Base-by-base conservation (phyloP, 1,140 invertebrate genomes). In the Zaprionus gabonicus region DNA sequence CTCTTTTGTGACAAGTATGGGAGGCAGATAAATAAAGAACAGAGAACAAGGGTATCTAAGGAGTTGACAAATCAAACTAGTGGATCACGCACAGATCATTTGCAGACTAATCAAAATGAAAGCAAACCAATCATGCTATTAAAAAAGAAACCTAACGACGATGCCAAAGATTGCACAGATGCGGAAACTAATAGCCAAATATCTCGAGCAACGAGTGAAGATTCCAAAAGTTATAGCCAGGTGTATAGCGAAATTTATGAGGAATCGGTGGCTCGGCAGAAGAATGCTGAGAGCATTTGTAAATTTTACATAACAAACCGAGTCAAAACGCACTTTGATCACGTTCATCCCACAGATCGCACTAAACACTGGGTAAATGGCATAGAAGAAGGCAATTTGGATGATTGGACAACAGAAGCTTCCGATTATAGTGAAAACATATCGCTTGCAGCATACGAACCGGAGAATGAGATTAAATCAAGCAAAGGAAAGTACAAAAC, bases 181-280 rank as follows among this genome's bases (percentile, higher is more conserved):
- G 31, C 59, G 0, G 66, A 62, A 6, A 2, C 31, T 1, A 74
- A 3, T 53, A 53, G 72, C 31, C 72, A 58, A 41, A 9, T 57
- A 25, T 59, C 49, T 20, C 27, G 25, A 12, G 46, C 23, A 0
- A 80, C 83, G 3, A 80, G 66, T 3, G 84, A 88, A 9, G 57
- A 67, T 9, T 86, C 83, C 0, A 78, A 83, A 41, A 88, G 77
- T 9, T 88, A 80, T 13, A 86, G 83, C 49, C 72, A 86, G 41
- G 72, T 86, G 4, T 88, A 83, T n/a, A 88, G 84, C 46, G 83
- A 87, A 62, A 78, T 86, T 15, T 75, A 59, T 6, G 83, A 86
- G 17, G 83, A 86, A 58, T 86, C 83, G 0, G 76, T 34, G 20
- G 56, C 53, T 4, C 80, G 82, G 9, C 72, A 77, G 13, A 23